Evolutionary conservation across 2,888 invertebrate genomes (phyloP).

Genomic region (Calameuta pallipes): DNA sequence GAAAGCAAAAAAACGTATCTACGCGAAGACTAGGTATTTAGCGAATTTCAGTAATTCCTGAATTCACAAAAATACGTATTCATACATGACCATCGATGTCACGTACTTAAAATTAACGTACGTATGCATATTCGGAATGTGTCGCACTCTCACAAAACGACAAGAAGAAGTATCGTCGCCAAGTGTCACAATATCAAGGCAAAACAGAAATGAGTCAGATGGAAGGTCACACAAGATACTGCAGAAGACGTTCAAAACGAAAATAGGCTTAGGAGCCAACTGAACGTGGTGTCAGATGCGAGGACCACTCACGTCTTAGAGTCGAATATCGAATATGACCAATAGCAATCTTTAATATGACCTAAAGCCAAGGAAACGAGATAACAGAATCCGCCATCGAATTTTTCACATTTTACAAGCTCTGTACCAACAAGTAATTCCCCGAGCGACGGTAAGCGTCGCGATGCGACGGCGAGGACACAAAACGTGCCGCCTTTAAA

Average conservation of each 20-base stretch:
- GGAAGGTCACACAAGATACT: not conserved
- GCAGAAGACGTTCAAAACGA: not conserved
- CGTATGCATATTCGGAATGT: not conserved
- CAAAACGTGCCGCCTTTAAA: conserved; percentile 25
- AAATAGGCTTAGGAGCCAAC: conserved; percentile 10
- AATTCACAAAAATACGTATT: not conserved
- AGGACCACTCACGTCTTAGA: not conserved
- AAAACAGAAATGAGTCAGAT: not conserved
- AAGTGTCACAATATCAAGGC: not conserved
- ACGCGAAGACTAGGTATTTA: not conserved
- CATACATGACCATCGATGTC: not conserved
- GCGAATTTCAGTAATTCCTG: not conserved
- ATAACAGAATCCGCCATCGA: not conserved
- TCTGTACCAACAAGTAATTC: not conserved
- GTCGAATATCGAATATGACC: not conserved
- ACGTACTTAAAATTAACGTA: not conserved
- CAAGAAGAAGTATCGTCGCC: not conserved
- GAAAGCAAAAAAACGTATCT: not conserved
- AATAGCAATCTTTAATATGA: not conserved
- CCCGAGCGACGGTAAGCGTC: not conserved
- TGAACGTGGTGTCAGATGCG: conserved; percentile 1
- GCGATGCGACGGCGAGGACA: not conserved
- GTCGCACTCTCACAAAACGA: not conserved
- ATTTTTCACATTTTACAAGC: not conserved
- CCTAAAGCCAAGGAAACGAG: not conserved